Evolutionary conservation across 2,797 vertebrate genomes (phyloP).

Genomic region (Enteromius radiatus): DNA sequence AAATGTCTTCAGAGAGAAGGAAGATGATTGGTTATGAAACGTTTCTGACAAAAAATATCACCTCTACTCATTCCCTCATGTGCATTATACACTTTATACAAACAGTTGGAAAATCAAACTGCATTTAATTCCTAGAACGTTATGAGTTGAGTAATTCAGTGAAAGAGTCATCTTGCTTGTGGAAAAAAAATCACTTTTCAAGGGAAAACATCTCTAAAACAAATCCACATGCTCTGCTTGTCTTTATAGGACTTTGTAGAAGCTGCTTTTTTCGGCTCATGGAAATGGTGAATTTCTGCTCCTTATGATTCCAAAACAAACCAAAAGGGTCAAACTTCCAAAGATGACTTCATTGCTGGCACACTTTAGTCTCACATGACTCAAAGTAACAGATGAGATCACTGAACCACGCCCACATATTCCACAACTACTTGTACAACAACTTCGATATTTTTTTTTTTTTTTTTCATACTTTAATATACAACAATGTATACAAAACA

Average conservation of each 20-base stretch:
- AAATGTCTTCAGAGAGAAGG: slow-evolving; percentile 75
- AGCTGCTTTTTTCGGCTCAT: not conserved
- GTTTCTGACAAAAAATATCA: not conserved
- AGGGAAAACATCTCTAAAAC: not conserved
- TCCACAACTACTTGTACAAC: not conserved
- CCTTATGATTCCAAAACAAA: not conserved
- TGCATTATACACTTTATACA: not conserved
- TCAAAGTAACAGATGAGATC: not conserved
- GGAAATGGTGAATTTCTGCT: not conserved
- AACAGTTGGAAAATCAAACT: not conserved
- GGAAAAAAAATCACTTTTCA: not conserved
- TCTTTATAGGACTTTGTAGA: not conserved
- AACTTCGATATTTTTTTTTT: not conserved
- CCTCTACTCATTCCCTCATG: not conserved
- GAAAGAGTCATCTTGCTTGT: not conserved
- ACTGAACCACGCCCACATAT: not conserved
- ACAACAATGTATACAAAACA: too few relatives aligned
- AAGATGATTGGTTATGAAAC: not conserved
- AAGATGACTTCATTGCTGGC: slow-evolving; percentile 1
- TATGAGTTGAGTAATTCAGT: not conserved
- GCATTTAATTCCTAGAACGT: not conserved
- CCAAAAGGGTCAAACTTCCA: not conserved
- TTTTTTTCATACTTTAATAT: not conserved
- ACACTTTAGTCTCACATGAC: slow-evolving; percentile 17
- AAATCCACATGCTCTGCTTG: not conserved